phyloP scores from a whole-genome alignment of 2,888 invertebrate genomes.

The Troides oblongomaculatus region DNA sequence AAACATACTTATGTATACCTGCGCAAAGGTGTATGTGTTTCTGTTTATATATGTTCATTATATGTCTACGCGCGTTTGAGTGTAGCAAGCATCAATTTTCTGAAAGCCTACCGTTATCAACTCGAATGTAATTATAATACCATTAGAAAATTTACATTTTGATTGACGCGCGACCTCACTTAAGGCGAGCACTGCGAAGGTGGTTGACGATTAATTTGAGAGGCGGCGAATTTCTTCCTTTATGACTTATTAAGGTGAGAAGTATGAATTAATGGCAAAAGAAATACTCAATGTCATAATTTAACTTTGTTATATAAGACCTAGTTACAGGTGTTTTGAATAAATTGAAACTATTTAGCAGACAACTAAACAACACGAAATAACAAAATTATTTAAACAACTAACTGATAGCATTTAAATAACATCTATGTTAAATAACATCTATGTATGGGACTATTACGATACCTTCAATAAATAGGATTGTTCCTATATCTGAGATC shows the following conservation, averaged over 20 bases:
- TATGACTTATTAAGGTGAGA: background rate
- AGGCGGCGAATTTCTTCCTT: background rate
- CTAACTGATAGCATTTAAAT: too few species aligned
- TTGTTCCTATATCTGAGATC: too few species aligned
- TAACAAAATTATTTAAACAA: too few species aligned
- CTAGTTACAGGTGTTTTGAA: too few species aligned
- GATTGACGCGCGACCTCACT: conserved; percentile 6
- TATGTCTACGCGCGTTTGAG: background rate
- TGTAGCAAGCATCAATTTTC: background rate
- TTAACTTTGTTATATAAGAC: background rate
- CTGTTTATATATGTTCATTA: too few species aligned
- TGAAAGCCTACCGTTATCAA: conserved; percentile 2
- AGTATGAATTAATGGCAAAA: background rate
- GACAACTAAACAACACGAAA: too few species aligned
- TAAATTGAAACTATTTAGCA: too few species aligned
- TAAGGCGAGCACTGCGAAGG: conserved; percentile 1
- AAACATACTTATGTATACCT: too few species aligned
- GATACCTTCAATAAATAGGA: too few species aligned
- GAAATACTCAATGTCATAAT: background rate
- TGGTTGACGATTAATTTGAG: conserved; percentile 5
- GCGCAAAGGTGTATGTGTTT: too few species aligned
- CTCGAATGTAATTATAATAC: conserved; percentile 3
- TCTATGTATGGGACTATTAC: too few species aligned
- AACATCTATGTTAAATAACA: too few species aligned
- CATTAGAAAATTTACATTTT: conserved; percentile 12